Evolutionary conservation across 1,140 invertebrate genomes (phyloP).

Genomic region (Cherax quadricarinatus): DNA sequence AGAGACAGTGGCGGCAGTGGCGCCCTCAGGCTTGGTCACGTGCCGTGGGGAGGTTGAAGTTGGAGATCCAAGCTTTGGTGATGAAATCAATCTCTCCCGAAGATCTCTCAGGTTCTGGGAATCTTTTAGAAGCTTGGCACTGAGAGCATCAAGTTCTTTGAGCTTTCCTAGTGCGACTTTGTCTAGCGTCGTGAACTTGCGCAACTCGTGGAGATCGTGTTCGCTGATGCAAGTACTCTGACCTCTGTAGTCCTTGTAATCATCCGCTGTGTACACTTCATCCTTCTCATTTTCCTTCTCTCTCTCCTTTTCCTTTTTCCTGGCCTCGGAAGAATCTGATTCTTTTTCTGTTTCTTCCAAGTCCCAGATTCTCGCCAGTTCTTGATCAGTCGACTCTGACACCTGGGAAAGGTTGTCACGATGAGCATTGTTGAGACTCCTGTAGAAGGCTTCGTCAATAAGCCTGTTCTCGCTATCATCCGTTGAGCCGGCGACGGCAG

Average conservation of each 20-base stretch:
- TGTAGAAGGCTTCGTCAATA: constrained; percentile 91
- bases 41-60: constrained; percentile 37
- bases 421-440: constrained; percentile 91
- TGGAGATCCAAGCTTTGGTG: constrained; percentile 68
- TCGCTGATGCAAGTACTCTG: constrained; percentile 84
- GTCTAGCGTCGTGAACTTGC: constrained; percentile 85
- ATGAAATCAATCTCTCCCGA: constrained; percentile 82
- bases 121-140: constrained; percentile 86
- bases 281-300: constrained; percentile 78
- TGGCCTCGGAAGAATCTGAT: constrained; percentile 70
- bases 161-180: constrained; percentile 86
- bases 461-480: constrained; percentile 75
- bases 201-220: constrained; percentile 86
- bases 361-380: constrained; percentile 90
- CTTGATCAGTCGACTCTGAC: constrained; percentile 76
- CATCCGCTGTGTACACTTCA: constrained; percentile 85
- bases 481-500: constrained; percentile 30
- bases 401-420: constrained; percentile 84
- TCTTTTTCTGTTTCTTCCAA: constrained; percentile 72
- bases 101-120: constrained; percentile 87
- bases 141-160: constrained; percentile 86
- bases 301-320: constrained; percentile 71
- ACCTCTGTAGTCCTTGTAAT: constrained; percentile 88
- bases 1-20: constrained; percentile 2
- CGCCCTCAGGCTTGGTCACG: constrained; percentile 40